Evolutionary conservation across 2,888 invertebrate species (phyloP).

Genomic region (Drosophila subquinaria): DNA sequence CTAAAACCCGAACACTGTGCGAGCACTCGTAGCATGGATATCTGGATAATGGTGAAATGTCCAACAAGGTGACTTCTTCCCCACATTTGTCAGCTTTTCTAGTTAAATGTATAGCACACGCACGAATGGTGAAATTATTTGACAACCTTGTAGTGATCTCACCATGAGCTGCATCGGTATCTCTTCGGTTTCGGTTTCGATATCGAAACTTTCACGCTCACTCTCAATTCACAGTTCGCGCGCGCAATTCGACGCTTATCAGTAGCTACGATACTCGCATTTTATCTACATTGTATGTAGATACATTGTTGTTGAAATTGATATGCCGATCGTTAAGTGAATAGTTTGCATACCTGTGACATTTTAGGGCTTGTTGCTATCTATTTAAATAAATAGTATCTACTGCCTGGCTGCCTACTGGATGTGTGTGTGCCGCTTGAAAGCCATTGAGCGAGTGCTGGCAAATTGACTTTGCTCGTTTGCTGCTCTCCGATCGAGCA

Average conservation of each 20-base stretch:
- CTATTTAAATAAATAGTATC: slow-evolving; percentile 7
- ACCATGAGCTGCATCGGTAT: slow-evolving; percentile 7
- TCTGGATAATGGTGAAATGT: slow-evolving; percentile 7
- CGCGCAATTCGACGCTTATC: slow-evolving; percentile 20
- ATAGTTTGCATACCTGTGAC: slow-evolving; percentile 65
- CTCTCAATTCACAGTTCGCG: slow-evolving; percentile 62
- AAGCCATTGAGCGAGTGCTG: slow-evolving; percentile 66
- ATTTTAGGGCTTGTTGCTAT: slow-evolving; percentile 57
- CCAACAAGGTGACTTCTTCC: neutral
- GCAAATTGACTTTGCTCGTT: slow-evolving; percentile 24
- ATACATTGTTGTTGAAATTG: slow-evolving; percentile 45
- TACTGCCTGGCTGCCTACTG: slow-evolving; percentile 2
- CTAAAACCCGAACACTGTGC: slow-evolving; percentile 16
- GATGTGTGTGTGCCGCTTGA: slow-evolving; percentile 60
- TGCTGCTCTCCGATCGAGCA: slow-evolving; percentile 53
- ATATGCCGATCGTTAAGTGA: slow-evolving; percentile 34
- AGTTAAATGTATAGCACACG: neutral
- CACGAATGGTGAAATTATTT: neutral
- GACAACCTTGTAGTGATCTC: neutral
- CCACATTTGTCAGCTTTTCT: neutral
- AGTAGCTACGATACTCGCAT: slow-evolving; percentile 1
- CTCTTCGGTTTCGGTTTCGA: slow-evolving; percentile 38
- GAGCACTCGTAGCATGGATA: slow-evolving; percentile 12
- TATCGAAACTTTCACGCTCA: slow-evolving; percentile 64
- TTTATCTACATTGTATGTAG: slow-evolving; percentile 11